Evolutionary conservation across 2,113 vertebrate species (phyloP), one percentile per base, ranked within the genome.

Genomic region (Porphyrio hochstetteri): DNA sequence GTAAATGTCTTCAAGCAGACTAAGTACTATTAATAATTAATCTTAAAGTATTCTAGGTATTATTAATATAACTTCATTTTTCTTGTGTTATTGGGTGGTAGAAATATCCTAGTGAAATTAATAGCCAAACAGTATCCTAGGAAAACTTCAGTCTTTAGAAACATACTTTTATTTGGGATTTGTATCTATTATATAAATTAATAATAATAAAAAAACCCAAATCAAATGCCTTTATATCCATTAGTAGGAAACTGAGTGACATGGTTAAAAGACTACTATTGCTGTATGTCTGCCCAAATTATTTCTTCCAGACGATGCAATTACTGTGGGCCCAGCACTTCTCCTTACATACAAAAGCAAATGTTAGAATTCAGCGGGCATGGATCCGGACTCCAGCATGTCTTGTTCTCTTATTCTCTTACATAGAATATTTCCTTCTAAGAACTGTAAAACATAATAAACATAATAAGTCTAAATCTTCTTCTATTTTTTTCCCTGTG

Each of bases 311-410:
- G 21, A 9, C 31, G 38, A 5, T 24, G 25, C 42, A 72, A 5
- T 3, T 44, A 36, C n/a, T 29, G 2, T 2, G 31, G 36, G 28
- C 21, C 33, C 38, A 60, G 9, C 8, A 42, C 24, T 71, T 14
- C 16, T 27, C 16, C 42, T 72, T 59, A 46, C 10, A 63, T 16
- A 57, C 11, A 50, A n/a, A 55, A 86, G 12, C 1, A 1, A 63
- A 17, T 11, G 9, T 42, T 53, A 76, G 16, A 42, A 46, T 60
- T 46, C 33, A 48, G 19, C 40, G 7, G 2, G 28, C 61, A 29
- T 0, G 0, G 33, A 36, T 31, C 23, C 0, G 1, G 28, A 19
- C 36, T 70, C n/a, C 21, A 36, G 21, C 36, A 42, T 61, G 10
- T 35, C 17, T 27, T 53, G 38, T 72, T 35, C 31, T 46, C 29